Evolutionary conservation across 2,797 vertebrate species (phyloP), one percentile per base, ranked within the genome.

Genomic region (Enoplosus armatus): DNA sequence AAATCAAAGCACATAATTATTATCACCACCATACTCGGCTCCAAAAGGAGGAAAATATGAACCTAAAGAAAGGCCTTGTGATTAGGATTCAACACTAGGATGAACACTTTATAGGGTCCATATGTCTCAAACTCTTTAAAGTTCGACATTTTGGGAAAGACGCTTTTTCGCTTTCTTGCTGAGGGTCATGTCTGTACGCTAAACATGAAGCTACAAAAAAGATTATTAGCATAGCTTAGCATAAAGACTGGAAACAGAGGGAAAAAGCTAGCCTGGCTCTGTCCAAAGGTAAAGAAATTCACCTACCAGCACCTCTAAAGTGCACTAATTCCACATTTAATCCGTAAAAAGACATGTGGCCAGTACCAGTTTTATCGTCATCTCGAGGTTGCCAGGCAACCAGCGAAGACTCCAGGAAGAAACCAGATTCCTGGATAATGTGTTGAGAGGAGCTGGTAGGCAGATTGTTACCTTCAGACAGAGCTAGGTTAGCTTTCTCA

Each of bases 1-100:
- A 56, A 83, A 84, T 60, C 33, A 77, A 45, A 75, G 72, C 55
- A 75, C 24, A 76, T 63, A 4, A 59, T 72, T 35, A 47, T 53
- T 22, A 83, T 47, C 53, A 48, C 22, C 59, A 39, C 0, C 16
- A 10, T 10, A 35, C 10, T 35, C 41, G 47, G 53, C 5, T 29
- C 27, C 26, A 27, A 61, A 54, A 64, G 10, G 39, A 22, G 45
- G 3, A 12, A 37, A 15, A 58, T 26, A 12, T 24, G 18, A 56
- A 26, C 20, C 8, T 31, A 3, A 53, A 45, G 37, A 29, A 62
- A 76, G 72, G 43, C 43, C 1, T 20, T 20, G 43, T 18, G 43
- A 45, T 45, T 45, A 18, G 18, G 16, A 45, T 65, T 41, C 10
- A 41, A 15, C 4, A 15, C 14, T 41, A 41, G 37, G 37, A 62